Evolutionary conservation across 2,797 vertebrate species (phyloP).

Genomic region (Syndactyla subalaris): DNA sequence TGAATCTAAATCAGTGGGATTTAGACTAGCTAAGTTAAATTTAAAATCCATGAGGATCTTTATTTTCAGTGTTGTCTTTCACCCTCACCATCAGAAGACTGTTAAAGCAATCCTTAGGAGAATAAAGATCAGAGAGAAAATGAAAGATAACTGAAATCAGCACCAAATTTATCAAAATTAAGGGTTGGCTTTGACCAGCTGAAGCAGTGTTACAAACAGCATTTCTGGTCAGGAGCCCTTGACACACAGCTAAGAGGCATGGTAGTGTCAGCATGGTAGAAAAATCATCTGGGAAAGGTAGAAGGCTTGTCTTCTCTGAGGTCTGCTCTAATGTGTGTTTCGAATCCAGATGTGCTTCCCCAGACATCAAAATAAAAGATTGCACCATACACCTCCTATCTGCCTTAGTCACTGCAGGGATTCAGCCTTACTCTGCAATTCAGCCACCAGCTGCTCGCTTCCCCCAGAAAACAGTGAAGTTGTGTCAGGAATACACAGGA

Average conservation of each 20-base stretch:
- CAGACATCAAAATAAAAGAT: not conserved
- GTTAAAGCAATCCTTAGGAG: not conserved
- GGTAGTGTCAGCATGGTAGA: not conserved
- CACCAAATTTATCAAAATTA: not conserved
- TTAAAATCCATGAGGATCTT: not conserved
- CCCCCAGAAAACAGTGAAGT: not conserved
- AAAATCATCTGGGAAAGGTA: not conserved
- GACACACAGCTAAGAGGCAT: rapidly evolving
- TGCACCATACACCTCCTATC: not conserved
- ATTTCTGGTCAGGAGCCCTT: rapidly evolving
- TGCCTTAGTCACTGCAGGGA: not conserved
- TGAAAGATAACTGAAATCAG: not conserved
- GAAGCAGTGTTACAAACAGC: rapidly evolving
- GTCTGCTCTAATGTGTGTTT: not conserved
- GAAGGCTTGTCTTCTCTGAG: not conserved
- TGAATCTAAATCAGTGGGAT: not conserved
- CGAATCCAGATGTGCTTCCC: not conserved
- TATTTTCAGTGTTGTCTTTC: not conserved
- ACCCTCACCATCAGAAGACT: not conserved
- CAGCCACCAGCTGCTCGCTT: not conserved
- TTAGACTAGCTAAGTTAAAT: not conserved
- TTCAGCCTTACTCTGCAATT: not conserved
- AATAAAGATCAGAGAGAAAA: not conserved
- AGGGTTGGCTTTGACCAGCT: not conserved
- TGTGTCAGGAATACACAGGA: not conserved